Evolutionary conservation across 2,113 vertebrate species (phyloP).

Genomic region (Gallinago paraguaiae): DNA sequence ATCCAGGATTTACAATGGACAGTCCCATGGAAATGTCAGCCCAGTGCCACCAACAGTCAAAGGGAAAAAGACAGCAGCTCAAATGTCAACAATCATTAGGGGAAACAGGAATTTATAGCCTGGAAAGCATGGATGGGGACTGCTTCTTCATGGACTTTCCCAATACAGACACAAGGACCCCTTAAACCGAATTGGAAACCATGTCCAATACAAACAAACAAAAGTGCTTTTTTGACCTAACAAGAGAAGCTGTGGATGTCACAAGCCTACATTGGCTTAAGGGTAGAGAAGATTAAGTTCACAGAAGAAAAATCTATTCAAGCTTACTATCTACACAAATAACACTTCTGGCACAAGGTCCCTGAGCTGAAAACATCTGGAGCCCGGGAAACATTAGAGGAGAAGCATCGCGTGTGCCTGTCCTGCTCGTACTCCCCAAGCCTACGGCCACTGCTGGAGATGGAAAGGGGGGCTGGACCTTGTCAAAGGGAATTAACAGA

Average conservation of each 20-base stretch:
- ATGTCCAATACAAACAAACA: neutral
- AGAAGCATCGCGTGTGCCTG: neutral
- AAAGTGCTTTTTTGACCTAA: neutral
- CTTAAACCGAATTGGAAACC: neutral
- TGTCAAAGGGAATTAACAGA: neutral
- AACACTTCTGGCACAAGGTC: neutral
- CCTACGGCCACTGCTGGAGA: neutral
- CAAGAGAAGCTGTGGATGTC: neutral
- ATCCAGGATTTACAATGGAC: neutral
- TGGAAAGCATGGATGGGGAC: neutral
- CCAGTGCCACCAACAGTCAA: neutral
- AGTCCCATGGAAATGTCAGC: slow-evolving; percentile 3
- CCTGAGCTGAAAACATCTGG: neutral
- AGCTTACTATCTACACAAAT: neutral
- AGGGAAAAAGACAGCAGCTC: neutral
- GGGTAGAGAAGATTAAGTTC: neutral
- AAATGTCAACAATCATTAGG: neutral
- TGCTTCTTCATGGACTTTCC: neutral
- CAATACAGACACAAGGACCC: neutral
- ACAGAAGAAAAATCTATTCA: neutral
- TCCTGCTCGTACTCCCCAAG: neutral
- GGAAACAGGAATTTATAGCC: neutral
- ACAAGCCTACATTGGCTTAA: neutral
- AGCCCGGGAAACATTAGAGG: neutral
- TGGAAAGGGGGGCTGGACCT: neutral